Conservation (phyloP, 2,888 invertebrate genomes). For the Chloroclystis v-ata region DNA sequence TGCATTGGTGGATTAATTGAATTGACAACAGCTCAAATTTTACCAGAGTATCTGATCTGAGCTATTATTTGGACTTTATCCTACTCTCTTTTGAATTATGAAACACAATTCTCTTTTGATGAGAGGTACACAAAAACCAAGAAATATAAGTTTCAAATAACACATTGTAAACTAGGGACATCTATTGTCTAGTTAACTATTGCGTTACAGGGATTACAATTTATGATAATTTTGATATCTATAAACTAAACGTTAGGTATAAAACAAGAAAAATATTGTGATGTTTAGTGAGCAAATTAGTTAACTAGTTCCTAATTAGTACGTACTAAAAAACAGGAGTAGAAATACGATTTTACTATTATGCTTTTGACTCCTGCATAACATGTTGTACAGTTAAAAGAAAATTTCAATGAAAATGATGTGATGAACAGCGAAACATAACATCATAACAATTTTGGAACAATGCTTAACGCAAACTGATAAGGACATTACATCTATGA, state of each 20-base stretch:
- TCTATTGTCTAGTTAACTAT: too few species aligned
- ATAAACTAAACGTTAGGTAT: too few species aligned
- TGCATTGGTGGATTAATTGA: background rate
- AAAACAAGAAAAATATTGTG: too few species aligned
- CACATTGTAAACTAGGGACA: too few species aligned
- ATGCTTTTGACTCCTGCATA: conserved; percentile 7
- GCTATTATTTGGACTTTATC: too few species aligned
- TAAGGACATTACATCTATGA: conserved; percentile 64
- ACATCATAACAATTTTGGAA: conserved; percentile 42
- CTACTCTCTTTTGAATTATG: too few species aligned
- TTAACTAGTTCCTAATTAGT: background rate
- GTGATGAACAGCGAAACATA: conserved; percentile 46
- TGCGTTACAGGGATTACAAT: too few species aligned
- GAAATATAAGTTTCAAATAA: too few species aligned
- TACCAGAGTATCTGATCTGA: too few species aligned
- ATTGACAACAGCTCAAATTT: background rate
- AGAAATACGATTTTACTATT: conserved; percentile 6
- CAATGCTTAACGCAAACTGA: conserved; percentile 41
- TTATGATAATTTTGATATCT: too few species aligned
- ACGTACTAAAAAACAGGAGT: background rate
- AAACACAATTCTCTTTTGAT: too few species aligned
- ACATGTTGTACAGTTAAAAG: conserved; percentile 11
- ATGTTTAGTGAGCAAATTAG: background rate
- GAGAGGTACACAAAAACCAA: too few species aligned
- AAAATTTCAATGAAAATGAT: conserved; percentile 45